Percentiles rank a stretch among this genome's conserved stretches.
Evolutionary conservation across 2,888 invertebrate genomes (phyloP).

Genomic region (Caenorhabditis doughertyi): DNA sequence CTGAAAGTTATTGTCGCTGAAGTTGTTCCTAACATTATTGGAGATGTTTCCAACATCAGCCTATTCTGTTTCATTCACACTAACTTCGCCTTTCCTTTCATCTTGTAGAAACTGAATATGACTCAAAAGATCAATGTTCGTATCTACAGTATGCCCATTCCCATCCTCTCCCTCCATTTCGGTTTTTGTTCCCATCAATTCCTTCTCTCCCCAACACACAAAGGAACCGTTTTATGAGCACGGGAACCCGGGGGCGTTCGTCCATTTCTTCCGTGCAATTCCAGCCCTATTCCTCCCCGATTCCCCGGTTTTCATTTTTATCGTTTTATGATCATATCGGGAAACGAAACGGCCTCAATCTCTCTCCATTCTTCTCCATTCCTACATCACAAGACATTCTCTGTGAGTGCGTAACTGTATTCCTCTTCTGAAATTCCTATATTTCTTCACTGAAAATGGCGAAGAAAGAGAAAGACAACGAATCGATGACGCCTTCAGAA

Average conservation of each 20-base stretch:
- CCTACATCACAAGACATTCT: slow-evolving; percentile 10
- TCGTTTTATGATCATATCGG: slow-evolving; percentile 41
- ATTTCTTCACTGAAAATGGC: slow-evolving; percentile 19
- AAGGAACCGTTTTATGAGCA: slow-evolving; percentile 36
- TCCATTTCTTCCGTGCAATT: slow-evolving; percentile 45
- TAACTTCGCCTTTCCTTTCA: too few relatives aligned
- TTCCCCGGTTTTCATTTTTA: slow-evolving; percentile 31
- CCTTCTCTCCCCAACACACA: background rate
- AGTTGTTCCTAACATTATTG: too few relatives aligned
- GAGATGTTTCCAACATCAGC: too few relatives aligned
- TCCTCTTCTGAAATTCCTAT: background rate
- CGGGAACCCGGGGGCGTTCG: slow-evolving; percentile 24
- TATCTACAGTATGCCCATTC: background rate
- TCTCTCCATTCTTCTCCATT: slow-evolving; percentile 15
- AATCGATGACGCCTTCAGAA: slow-evolving; percentile 11
- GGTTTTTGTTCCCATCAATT: slow-evolving; percentile 15
- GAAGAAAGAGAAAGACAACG: slow-evolving; percentile 23
- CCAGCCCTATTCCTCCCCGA: slow-evolving; percentile 4
- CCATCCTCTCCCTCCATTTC: background rate
- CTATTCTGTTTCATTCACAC: too few relatives aligned
- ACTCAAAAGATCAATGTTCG: slow-evolving; percentile 1
- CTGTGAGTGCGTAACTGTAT: slow-evolving; percentile 4
- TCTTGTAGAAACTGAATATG: too few relatives aligned
- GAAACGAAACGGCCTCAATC: slow-evolving; percentile 15
- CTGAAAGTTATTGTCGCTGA: too few relatives aligned